Evolutionary conservation across 2,113 vertebrate genomes (phyloP).

Genomic region (Semnornis frantzii): DNA sequence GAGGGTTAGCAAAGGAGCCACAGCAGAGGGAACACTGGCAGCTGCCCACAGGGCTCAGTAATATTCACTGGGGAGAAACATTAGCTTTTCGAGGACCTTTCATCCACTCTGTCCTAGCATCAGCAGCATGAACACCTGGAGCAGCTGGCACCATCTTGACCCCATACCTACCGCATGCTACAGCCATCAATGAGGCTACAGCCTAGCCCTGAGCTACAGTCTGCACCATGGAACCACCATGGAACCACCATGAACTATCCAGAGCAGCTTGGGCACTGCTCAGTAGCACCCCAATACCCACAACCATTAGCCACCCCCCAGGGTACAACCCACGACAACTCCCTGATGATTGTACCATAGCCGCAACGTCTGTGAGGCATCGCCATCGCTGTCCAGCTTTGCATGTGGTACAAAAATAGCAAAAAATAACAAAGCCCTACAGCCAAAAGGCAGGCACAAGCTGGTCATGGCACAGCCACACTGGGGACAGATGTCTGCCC

Average conservation of each 20-base stretch:
- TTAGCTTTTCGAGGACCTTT: not conserved
- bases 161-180: not conserved
- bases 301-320: not conserved
- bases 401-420: not conserved
- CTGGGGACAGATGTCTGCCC: not conserved
- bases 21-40: fast-evolving
- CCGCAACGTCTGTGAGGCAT: not conserved
- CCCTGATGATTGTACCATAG: fast-evolving
- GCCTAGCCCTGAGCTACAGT: not conserved
- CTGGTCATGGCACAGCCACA: not conserved
- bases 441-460: not conserved
- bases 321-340: fast-evolving
- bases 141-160: not conserved
- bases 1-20: fast-evolving
- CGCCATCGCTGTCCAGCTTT: not conserved
- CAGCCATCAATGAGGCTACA: not conserved
- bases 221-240: fast-evolving
- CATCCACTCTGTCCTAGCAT: not conserved
- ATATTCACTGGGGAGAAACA: not conserved
- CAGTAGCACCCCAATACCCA: not conserved
- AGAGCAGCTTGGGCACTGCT: fast-evolving
- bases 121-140: not conserved
- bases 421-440: not conserved
- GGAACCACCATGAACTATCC: fast-evolving
- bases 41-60: not conserved